A percentile compares a stretch with the other conserved stretches of the same genome.
phyloP scores from a whole-genome alignment of 23 tunicate genomes.

The Phallusia fumigata region DNA sequence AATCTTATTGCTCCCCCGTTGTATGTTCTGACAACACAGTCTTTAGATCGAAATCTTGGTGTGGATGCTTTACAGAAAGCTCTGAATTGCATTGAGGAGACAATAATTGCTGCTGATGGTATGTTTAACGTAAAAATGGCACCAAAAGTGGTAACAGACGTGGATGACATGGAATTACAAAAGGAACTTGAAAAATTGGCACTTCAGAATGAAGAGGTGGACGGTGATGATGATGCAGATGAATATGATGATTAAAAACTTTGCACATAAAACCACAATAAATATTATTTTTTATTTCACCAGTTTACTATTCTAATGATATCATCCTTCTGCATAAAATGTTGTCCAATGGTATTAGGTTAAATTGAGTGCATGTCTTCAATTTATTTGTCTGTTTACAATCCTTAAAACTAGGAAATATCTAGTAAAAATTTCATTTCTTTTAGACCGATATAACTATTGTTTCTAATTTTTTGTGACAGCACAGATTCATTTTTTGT shows the following conservation, averaged over 20 bases:
- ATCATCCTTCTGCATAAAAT: too few relatives aligned
- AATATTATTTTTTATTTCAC: neutral
- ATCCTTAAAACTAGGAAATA: too few relatives aligned
- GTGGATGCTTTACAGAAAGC: conserved; percentile 63
- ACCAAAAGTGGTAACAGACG: conserved; percentile 86
- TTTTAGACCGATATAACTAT: too few relatives aligned
- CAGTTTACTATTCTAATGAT: too few relatives aligned
- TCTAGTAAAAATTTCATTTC: too few relatives aligned
- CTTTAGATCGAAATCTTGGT: conserved; percentile 76
- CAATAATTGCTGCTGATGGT: conserved; percentile 73
- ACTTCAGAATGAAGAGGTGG: conserved; percentile 71
- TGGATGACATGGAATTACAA: conserved; percentile 81
- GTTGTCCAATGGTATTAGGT: too few relatives aligned
- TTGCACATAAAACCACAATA: neutral
- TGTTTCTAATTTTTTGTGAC: too few relatives aligned
- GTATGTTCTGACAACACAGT: conserved; percentile 89
- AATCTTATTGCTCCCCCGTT: conserved; percentile 96
- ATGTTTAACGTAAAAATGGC: conserved; percentile 85
- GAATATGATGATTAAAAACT: conserved; percentile 59
- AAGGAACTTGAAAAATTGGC: conserved; percentile 82
- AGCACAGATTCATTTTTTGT: too few relatives aligned
- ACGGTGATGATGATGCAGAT: conserved; percentile 90
- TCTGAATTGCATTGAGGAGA: conserved; percentile 60
- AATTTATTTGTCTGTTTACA: too few relatives aligned
- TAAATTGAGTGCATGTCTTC: too few relatives aligned